Conservation (phyloP, 2,888 invertebrate genomes). For the Meiosimyza platycephala region DNA sequence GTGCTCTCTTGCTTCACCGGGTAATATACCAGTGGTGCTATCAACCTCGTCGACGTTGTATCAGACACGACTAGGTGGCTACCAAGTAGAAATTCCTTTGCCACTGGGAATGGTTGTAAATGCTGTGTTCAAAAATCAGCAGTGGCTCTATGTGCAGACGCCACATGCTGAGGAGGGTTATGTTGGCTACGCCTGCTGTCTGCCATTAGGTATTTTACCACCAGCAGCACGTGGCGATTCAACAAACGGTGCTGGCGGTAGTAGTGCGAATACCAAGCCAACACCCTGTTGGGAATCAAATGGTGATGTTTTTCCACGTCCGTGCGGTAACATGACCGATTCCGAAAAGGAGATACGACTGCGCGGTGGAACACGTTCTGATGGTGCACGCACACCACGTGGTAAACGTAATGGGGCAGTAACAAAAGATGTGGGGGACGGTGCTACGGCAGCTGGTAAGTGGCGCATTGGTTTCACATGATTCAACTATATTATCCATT, state of each 20-base stretch:
- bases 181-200: conserved; percentile 79
- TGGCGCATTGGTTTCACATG: too few species aligned
- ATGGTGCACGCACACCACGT: conserved; percentile 73
- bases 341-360: conserved; percentile 76
- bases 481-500: too few species aligned
- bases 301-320: conserved; percentile 83
- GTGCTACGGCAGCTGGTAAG: conserved; percentile 48
- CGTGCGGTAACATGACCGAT: conserved; percentile 85
- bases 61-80: conserved; percentile 78
- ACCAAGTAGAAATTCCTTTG: conserved; percentile 76
- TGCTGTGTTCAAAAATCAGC: conserved; percentile 86
- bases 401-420: conserved; percentile 49
- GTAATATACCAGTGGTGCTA: conserved; percentile 86
- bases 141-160: conserved; percentile 87
- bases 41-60: conserved; percentile 80
- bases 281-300: conserved; percentile 85
- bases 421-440: conserved; percentile 31
- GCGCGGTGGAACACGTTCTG: conserved; percentile 75
- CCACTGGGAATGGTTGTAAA: conserved; percentile 88
- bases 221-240: conserved; percentile 58
- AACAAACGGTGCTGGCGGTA: conserved; percentile 64
- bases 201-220: conserved; percentile 81
- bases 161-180: conserved; percentile 88
- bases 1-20: conserved; percentile 83
- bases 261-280: conserved; percentile 66